These are phyloP conservation scores for Heliocidaris tuberculata DNA, from an alignment of 35 echinoderm and acorn worm genomes.

Conservation along the genomic window DNA sequence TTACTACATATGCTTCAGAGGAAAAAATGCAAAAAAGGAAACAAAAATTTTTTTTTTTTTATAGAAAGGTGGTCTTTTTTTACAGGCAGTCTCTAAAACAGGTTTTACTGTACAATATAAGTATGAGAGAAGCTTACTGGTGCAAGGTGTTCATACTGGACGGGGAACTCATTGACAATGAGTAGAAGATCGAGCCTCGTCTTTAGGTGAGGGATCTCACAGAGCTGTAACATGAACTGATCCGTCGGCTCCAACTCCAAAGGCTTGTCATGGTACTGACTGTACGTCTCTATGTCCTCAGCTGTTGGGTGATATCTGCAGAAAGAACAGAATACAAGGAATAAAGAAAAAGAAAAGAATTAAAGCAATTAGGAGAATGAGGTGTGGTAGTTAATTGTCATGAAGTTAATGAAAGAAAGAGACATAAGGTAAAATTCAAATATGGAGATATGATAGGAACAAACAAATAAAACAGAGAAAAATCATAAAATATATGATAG, in stretches of 20 bases:
- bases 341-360: background rate
- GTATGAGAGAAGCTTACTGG: slow-evolving; percentile 66
- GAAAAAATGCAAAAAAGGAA: too few relatives aligned
- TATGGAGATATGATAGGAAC: background rate
- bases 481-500: background rate
- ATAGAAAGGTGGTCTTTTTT: background rate
- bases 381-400: too few relatives aligned
- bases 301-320: slow-evolving; percentile 90
- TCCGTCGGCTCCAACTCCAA: slow-evolving; percentile 79
- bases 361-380: too few relatives aligned
- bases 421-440: background rate
- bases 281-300: slow-evolving; percentile 93
- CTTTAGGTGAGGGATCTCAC: slow-evolving; percentile 89
- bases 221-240: slow-evolving; percentile 97
- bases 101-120: background rate
- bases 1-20: too few relatives aligned
- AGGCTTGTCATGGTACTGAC: slow-evolving; percentile 73
- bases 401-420: background rate
- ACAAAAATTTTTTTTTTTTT: too few relatives aligned
- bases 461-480: background rate
- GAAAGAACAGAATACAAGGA: background rate
- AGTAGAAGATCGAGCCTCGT: slow-evolving; percentile 84
- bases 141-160: slow-evolving; percentile 89
- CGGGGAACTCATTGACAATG: slow-evolving; percentile 86
- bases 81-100: background rate